phyloP scores from a whole-genome alignment of 2,113 vertebrate species.

The Dissostichus mawsoni region DNA sequence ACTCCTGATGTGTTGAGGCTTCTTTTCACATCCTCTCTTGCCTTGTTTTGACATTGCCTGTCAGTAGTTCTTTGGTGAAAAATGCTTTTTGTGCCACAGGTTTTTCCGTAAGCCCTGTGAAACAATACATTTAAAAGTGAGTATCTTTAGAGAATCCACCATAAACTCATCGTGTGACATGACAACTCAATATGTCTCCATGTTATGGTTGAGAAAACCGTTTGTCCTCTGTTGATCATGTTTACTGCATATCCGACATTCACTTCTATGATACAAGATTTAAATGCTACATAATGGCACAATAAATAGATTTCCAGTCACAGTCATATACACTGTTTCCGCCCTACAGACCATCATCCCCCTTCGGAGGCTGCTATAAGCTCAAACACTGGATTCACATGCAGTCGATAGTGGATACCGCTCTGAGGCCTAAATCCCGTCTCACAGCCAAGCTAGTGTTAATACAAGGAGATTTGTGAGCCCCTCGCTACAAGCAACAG shows the following conservation, averaged over 20 bases:
- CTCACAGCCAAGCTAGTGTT: conserved; percentile 49
- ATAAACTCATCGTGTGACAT: too few species aligned
- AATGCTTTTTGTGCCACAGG: too few species aligned
- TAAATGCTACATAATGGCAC: neutral
- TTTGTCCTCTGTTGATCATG: neutral
- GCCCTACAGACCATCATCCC: conserved; percentile 8
- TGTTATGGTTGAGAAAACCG: too few species aligned
- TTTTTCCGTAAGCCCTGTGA: too few species aligned
- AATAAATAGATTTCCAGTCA: neutral
- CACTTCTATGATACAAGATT: neutral
- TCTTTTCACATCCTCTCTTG: too few species aligned
- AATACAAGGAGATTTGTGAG: conserved; percentile 72
- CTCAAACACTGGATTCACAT: conserved; percentile 29
- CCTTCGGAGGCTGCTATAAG: conserved; percentile 24
- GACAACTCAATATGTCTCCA: too few species aligned
- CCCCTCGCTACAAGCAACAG: conserved; percentile 65
- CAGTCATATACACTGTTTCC: conserved; percentile 10
- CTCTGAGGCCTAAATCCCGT: conserved; percentile 51
- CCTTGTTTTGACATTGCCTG: too few species aligned
- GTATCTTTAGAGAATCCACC: too few species aligned
- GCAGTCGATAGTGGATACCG: conserved; percentile 37
- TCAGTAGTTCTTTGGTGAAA: too few species aligned
- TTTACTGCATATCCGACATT: neutral
- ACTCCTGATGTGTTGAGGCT: too few species aligned
- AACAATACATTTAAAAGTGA: too few species aligned